Evolutionary conservation across 2,888 invertebrate genomes (phyloP).

Genomic region (Diogma glabrata): DNA sequence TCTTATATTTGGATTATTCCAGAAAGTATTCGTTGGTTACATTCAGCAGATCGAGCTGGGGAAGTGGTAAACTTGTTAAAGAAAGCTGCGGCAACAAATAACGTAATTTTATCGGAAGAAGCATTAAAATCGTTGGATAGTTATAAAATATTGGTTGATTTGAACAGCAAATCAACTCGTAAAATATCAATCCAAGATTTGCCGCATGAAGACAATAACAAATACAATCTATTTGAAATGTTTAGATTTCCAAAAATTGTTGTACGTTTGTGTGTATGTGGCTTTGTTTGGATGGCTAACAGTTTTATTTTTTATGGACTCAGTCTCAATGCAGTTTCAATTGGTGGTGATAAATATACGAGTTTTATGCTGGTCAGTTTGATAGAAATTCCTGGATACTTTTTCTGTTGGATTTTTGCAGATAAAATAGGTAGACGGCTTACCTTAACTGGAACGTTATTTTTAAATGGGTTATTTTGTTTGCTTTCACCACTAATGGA

Average conservation of each 20-base stretch:
- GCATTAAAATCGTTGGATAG: background rate
- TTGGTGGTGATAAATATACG: conserved; percentile 61
- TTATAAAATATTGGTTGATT: no score
- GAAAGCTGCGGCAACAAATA: conserved; percentile 46
- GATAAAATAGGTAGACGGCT: conserved; percentile 50
- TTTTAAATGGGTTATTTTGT: conserved; percentile 39
- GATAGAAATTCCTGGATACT: conserved; percentile 63
- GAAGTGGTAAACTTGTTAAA: conserved; percentile 46
- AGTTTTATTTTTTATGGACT: conserved; percentile 72
- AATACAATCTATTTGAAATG: conserved; percentile 12
- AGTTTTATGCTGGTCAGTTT: conserved; percentile 50
- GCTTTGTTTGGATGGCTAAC: conserved; percentile 70
- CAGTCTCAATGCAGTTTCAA: conserved; percentile 61
- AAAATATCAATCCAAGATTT: no score
- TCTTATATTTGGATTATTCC: conserved; percentile 53
- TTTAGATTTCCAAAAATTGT: conserved; percentile 22
- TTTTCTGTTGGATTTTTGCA: conserved; percentile 48
- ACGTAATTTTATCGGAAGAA: conserved; percentile 23
- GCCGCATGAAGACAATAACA: background rate
- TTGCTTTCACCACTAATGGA: conserved; percentile 28
- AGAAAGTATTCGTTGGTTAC: conserved; percentile 53
- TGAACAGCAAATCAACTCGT: background rate
- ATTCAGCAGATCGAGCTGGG: conserved; percentile 45
- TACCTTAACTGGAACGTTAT: conserved; percentile 44
- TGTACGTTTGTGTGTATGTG: conserved; percentile 44